Base-by-base conservation (phyloP, 1,140 invertebrate species). In the Drosophila eugracilis region DNA sequence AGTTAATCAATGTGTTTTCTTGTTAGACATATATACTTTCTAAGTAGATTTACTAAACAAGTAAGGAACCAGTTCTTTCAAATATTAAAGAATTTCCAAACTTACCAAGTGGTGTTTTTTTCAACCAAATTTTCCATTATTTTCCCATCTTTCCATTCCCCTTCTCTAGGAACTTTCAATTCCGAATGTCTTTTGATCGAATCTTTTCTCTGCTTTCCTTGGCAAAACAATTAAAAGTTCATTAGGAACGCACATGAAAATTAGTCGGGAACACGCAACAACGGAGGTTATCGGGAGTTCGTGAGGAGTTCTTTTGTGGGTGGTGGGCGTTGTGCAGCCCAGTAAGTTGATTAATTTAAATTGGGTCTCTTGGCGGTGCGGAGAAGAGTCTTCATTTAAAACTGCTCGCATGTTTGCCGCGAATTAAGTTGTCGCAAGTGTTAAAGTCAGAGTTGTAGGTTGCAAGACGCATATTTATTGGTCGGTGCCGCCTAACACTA, bases 371-470 rank as follows among this genome's bases (percentile, higher is more conserved):
- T 5, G 26, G 24, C 9, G 32, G 15, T 37, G n/a, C 62, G 30
- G 24, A 53, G 52, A 36, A 36, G 42, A 60, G 42, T 14, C 34
- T 48, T 6, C 19, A 45, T 36, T 32, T 42, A 26, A 10, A 30
- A 54, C 62, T 66, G 42, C 52, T 75, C 44, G 81, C 81, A 86
- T 86, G 83, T 55, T 67, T 66, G 39, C 47, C 48, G 45, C 75
- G 66, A 86, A 86, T 81, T 81, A 88, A 81, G 83, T 86, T 86
- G 81, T 86, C 78, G 73, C 83, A 70, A 88, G 81, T 80, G 80
- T 79, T 75, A 70, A 54, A 39, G 57, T 41, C 45, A 71, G 60
- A 69, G 47, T 63, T 60, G 32, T 42, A 32, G 41, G 34, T 21
- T 12, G 14, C 47, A 19, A 73, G 57, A 53, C 41, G 69, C 66